Base-by-base conservation (phyloP, 2,113 vertebrate species). In the Carassius carassius region DNA sequence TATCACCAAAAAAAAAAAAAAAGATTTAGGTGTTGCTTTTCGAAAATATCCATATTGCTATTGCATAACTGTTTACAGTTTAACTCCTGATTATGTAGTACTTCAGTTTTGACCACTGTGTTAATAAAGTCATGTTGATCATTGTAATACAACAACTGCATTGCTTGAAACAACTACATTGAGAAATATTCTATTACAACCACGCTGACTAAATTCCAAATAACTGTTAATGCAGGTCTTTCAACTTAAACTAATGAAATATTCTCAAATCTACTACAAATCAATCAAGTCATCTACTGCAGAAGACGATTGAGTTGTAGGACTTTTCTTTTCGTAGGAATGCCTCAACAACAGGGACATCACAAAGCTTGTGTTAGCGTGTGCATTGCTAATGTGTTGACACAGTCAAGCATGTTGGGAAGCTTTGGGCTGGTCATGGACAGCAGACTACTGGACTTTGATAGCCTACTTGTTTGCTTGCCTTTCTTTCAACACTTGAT, bases 301-400 rank as follows among this genome's bases (percentile, higher is more conserved):
- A 25, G 60, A 63, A 63, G 3, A 65, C 3, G 25, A 65, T 16
- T 67, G 25, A 32, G 13, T 63, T 63, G 23, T 2, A 65, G n/a
- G 23, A 29, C 25, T 17, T 67, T 67, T 67, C 2, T 67, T 67
- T 67, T 9, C 6, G 3, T 8, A 67, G 4, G 17, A 70, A 37
- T 37, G 32, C 32, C 37, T 21, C 9, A 17, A 37, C 41, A 88
- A 87, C 85, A 82, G 82, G 81, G 86, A 70, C 67, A 70, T 70
- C 17, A 41, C 67, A 70, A 70, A 70, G 35, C 67, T 41, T 35
- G 72, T 0, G 12, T 49, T 14, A 14, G 44, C 12, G 6, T 29
- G 14, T 90, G 91, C 87, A 89, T 83, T 89, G 87, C 92, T 93
- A 93, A 94, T 94, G 93, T 93, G 92, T 94, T 94, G 94, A 92